Percentiles rank a stretch among this genome's conserved stretches.
phyloP scores from a whole-genome alignment of 2,113 vertebrate species.

The Cyprinodon variegatus region DNA sequence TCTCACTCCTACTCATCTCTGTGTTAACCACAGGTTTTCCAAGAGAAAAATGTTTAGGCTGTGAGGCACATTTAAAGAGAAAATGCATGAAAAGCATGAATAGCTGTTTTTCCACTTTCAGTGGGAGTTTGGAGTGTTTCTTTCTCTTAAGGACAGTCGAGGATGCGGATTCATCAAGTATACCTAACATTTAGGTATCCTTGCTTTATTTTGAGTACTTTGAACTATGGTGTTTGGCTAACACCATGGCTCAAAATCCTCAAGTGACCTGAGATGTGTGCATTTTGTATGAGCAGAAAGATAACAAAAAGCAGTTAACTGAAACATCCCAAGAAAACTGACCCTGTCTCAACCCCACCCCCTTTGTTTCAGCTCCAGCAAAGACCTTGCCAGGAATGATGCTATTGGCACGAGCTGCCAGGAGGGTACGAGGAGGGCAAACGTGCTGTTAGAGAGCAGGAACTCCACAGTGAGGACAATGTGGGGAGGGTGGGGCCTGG shows the following conservation, averaged over 20 bases:
- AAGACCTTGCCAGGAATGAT: constrained; percentile 38
- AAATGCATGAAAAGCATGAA: constrained; percentile 72
- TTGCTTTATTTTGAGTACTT: too few relatives aligned
- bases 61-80: constrained; percentile 67
- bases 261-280: constrained; percentile 54
- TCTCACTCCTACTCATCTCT: constrained; percentile 80
- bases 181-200: constrained; percentile 1
- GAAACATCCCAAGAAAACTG: constrained; percentile 32
- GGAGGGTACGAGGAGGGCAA: constrained; percentile 56
- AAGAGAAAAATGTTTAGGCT: constrained; percentile 73
- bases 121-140: constrained; percentile 60
- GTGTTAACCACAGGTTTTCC: constrained; percentile 74
- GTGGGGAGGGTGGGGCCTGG: constrained; percentile 80
- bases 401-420: constrained; percentile 33
- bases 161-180: constrained; percentile 23
- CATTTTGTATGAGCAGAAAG: constrained; percentile 57
- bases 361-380: constrained; percentile 46
- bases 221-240: too few relatives aligned
- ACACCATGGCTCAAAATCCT: too few relatives aligned
- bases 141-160: constrained; percentile 28
- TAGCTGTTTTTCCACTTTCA: constrained; percentile 67
- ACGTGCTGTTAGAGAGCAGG: constrained; percentile 63
- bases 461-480: constrained; percentile 78
- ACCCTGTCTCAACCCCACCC: constrained; percentile 41
- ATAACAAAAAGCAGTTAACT: constrained; percentile 17